A percentile compares a stretch with the other conserved stretches of the same genome.
phyloP scores from a whole-genome alignment of 2,797 vertebrate genomes.

The Pitangus sulphuratus region DNA sequence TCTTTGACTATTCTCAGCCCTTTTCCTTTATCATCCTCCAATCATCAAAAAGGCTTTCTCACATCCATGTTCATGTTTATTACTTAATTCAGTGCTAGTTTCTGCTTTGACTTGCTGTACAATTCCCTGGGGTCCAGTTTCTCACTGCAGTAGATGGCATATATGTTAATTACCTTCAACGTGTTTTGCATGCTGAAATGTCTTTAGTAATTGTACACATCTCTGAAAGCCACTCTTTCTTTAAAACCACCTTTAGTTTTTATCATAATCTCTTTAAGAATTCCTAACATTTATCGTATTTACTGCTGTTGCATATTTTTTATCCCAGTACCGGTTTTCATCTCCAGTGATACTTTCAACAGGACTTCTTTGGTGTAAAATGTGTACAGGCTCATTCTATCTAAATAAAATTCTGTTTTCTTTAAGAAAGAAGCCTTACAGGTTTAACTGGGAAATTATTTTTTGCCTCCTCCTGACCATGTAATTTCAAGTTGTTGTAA shows the following conservation, averaged over 20 bases:
- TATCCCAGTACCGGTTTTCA: background rate
- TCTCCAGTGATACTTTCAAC: background rate
- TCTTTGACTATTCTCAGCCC: background rate
- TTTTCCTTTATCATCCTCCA: background rate
- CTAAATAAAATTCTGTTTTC: background rate
- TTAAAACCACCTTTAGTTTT: background rate
- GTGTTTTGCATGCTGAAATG: background rate
- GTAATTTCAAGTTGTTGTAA: background rate
- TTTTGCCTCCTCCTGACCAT: background rate
- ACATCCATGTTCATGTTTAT: accelerated
- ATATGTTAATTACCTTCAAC: background rate
- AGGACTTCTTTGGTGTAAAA: background rate
- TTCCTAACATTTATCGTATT: background rate
- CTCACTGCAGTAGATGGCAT: background rate
- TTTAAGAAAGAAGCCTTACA: background rate
- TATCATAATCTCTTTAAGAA: background rate
- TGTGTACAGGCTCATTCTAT: background rate
- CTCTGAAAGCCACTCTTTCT: background rate
- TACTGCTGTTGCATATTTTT: background rate
- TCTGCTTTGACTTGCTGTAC: background rate
- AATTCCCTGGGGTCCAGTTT: background rate
- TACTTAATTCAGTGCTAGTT: background rate
- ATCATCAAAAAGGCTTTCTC: background rate
- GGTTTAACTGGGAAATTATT: background rate
- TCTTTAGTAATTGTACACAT: background rate